Evolutionary conservation across 2,888 invertebrate genomes (phyloP).

Genomic region (Elgonia sp.): DNA sequence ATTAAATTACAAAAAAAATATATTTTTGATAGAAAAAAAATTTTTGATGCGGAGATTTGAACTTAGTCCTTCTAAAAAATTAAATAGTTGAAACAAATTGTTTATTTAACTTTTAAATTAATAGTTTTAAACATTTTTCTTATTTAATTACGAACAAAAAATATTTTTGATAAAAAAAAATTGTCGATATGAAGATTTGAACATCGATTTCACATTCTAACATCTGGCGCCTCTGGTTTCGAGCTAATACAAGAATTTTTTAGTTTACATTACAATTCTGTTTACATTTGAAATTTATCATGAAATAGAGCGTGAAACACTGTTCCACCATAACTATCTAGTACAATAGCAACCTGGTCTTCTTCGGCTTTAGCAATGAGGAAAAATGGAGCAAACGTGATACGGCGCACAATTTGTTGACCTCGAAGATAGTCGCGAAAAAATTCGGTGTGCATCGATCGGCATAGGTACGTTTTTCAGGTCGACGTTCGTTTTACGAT

Average conservation of each 20-base stretch:
- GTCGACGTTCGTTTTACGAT: slow-evolving; percentile 60
- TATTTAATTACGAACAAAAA: too few species aligned
- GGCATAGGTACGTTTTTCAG: slow-evolving; percentile 55
- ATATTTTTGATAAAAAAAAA: too few species aligned
- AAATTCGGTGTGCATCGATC: slow-evolving; percentile 72
- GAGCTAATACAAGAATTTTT: not conserved
- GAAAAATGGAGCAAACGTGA: slow-evolving; percentile 79
- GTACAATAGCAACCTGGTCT: slow-evolving; percentile 74
- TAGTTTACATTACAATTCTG: slow-evolving; percentile 42
- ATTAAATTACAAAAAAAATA: too few species aligned
- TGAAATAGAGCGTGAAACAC: slow-evolving; percentile 27
- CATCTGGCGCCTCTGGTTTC: too few species aligned
- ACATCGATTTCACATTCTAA: too few species aligned
- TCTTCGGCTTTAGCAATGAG: slow-evolving; percentile 73
- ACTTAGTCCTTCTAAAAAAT: too few species aligned
- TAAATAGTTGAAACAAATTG: too few species aligned
- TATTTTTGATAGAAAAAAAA: too few species aligned
- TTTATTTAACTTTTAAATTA: too few species aligned
- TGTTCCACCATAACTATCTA: slow-evolving; percentile 56
- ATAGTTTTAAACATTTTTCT: too few species aligned
- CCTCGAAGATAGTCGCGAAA: slow-evolving; percentile 66
- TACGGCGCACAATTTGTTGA: slow-evolving; percentile 78
- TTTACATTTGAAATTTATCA: slow-evolving; percentile 53
- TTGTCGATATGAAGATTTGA: too few species aligned
- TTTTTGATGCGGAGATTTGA: too few species aligned